These are phyloP conservation scores for Deilephila porcellus DNA, from an alignment of 2,888 invertebrate genomes.

Conservation along the genomic window DNA sequence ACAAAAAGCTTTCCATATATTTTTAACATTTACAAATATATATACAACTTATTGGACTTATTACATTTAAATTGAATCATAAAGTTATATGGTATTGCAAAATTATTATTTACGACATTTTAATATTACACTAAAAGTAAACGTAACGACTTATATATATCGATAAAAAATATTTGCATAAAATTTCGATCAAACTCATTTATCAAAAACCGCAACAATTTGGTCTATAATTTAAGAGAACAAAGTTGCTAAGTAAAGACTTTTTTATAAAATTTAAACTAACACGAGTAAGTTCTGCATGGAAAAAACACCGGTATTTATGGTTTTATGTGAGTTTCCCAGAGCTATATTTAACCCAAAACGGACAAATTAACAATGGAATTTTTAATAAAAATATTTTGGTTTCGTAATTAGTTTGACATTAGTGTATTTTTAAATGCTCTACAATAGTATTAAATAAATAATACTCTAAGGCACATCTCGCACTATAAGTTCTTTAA, in stretches of 20 bases:
- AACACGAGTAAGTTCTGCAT: neutral
- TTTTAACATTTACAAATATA: neutral
- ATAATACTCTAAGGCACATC: too few species aligned
- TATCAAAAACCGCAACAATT: conserved; percentile 1
- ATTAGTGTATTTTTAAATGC: neutral
- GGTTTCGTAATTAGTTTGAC: too few species aligned
- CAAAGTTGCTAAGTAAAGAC: neutral
- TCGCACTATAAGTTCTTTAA: too few species aligned
- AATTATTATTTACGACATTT: neutral
- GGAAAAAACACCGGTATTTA: neutral
- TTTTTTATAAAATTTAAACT: too few species aligned
- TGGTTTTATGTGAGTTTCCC: conserved; percentile 6
- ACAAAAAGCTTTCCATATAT: neutral
- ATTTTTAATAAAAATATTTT: neutral
- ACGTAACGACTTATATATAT: neutral
- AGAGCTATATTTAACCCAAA: conserved; percentile 4
- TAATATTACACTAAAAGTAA: conserved; percentile 3
- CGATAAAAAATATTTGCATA: neutral
- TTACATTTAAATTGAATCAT: neutral
- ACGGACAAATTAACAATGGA: neutral
- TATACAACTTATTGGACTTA: neutral
- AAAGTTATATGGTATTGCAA: neutral
- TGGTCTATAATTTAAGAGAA: neutral
- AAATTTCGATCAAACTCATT: conserved; percentile 9
- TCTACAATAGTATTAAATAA: too few species aligned